Conservation (phyloP, 2,113 vertebrate genomes). For the Bagarius yarrelli region DNA sequence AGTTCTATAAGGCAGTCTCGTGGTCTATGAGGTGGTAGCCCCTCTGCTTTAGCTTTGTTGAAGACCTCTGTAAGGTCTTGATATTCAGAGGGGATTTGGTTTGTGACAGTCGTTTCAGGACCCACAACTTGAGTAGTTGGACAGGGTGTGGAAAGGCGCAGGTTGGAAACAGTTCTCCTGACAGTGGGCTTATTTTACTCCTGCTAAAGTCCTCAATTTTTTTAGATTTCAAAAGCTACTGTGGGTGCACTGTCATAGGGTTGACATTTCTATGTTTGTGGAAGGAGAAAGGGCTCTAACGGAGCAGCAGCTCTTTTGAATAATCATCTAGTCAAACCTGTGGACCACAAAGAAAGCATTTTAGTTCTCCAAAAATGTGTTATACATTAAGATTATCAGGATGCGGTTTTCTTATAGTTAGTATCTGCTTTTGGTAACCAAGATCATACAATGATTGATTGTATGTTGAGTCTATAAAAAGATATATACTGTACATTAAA, state of each 20-base stretch:
- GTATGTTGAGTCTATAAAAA: background rate
- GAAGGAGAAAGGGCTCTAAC: conserved; percentile 84
- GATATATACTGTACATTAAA: background rate
- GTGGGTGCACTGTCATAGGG: conserved; percentile 79
- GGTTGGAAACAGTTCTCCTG: no score
- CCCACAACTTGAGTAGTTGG: no score
- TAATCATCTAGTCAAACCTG: conserved; percentile 90
- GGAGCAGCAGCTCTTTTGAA: conserved; percentile 72
- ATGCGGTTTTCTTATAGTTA: background rate
- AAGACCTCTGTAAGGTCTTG: no score
- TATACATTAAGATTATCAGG: background rate
- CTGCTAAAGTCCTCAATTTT: background rate
- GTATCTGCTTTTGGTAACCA: background rate
- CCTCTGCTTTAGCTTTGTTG: no score
- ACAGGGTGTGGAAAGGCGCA: no score
- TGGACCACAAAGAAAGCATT: conserved; percentile 27
- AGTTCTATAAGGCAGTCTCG: no score
- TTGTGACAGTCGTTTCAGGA: no score
- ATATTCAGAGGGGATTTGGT: no score
- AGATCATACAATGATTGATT: background rate
- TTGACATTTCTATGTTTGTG: conserved; percentile 94
- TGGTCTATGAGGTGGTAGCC: no score
- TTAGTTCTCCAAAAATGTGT: conserved; percentile 1
- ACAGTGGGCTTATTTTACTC: no score
- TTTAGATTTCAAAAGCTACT: conserved; percentile 78